Conservation (phyloP, 2,888 invertebrate genomes). For the Pilophorus perplexus region DNA sequence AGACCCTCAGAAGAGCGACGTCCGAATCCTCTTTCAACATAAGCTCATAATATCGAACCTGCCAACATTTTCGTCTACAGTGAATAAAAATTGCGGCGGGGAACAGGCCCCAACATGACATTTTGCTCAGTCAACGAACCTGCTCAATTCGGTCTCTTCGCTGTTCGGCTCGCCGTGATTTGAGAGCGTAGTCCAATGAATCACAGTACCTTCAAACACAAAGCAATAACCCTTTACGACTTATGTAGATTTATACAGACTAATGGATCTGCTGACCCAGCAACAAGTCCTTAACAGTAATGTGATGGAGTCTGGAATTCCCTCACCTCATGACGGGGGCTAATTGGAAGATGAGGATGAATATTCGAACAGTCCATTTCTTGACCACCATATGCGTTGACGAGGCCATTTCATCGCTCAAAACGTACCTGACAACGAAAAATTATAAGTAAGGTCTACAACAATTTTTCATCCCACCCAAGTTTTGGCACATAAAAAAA, state of each 20-base stretch:
- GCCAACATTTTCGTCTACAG: too few relatives aligned
- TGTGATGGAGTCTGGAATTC: too few relatives aligned
- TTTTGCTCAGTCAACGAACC: constrained; percentile 50
- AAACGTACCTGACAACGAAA: constrained; percentile 56
- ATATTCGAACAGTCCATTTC: constrained; percentile 59
- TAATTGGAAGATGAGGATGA: constrained; percentile 67
- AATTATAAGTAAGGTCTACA: background rate
- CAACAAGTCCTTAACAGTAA: too few relatives aligned
- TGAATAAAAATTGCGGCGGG: background rate
- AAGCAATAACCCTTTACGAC: too few relatives aligned
- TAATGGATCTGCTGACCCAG: too few relatives aligned
- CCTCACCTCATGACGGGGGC: constrained; percentile 70
- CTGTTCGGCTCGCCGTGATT: constrained; percentile 63
- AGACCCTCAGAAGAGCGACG: constrained; percentile 70
- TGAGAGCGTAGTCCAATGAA: constrained; percentile 61
- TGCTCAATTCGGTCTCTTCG: constrained; percentile 60
- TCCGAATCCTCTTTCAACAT: constrained; percentile 79
- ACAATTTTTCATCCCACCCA: background rate
- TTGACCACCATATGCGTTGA: constrained; percentile 60
- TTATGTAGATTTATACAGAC: too few relatives aligned
- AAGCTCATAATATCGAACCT: constrained; percentile 62
- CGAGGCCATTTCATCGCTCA: constrained; percentile 57
- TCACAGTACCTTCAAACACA: constrained; percentile 51
- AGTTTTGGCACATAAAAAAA: too few relatives aligned
- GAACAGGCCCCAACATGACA: background rate